Evolutionary conservation across 2,113 vertebrate species (phyloP), one percentile per base, ranked within the genome.

Genomic region (Hemicordylus capensis): DNA sequence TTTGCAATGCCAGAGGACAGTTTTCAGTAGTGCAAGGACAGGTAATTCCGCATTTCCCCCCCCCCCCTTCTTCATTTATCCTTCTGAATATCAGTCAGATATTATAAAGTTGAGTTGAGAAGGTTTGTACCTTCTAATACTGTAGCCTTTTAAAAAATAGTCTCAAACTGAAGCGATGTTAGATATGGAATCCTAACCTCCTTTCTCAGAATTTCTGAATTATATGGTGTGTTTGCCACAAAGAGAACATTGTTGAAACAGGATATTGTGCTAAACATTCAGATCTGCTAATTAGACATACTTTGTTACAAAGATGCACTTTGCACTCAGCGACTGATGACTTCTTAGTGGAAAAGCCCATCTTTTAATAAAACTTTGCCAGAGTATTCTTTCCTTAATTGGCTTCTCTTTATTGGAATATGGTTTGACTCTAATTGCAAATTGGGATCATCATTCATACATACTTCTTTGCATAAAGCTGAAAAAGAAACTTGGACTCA

Each of bases 21-120:
- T 81, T 87, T 90, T 90, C 87, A 9, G 6, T 73, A 61, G 42
- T 69, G 14, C 75, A n/a, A n/a, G n/a, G n/a, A 20, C 24, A 84
- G 81, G 19, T 85, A 82, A 39, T 20, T 34, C 3, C 7, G 0
- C 0, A 78, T 1, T 77, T 80, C 58, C n/a, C n/a, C n/a, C n/a
- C n/a, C n/a, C n/a, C n/a, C n/a, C 39, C 22, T 70, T 90, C 14
- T 28, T 7, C 44, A 48, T 54, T 1, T 1, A 6, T 73, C 74
- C 14, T 2, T 67, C 20, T 37, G 24, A 64, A 20, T 10, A 83
- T 1, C 3, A 56, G 0, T 4, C 31, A n/a, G n/a, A n/a, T n/a
- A n/a, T n/a, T n/a, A n/a, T 51, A 51, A 51, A 51, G 12, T 51
- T 8, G 48, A n/a, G 4, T 34, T 78, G 9, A 15, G 42, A 34